Evolutionary conservation across 2,113 vertebrate genomes (phyloP), one percentile per base, ranked within the genome.

Genomic region (Cervus canadensis): DNA sequence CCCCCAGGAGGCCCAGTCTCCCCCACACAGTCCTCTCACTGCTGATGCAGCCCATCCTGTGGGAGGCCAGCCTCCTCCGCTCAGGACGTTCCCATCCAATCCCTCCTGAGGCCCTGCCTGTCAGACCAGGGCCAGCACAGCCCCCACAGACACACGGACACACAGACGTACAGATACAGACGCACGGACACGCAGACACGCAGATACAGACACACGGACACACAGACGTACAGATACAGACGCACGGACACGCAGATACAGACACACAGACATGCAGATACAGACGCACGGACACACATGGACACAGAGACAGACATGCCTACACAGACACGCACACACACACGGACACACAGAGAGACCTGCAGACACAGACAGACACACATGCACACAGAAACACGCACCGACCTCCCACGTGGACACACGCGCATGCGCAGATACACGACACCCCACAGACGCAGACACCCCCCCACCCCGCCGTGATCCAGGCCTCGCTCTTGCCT

Each of bases 181-280:
- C 40, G 45, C 74, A 76, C 62, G 5, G 40, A 40, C 40, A 40
- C 40, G 40, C 40, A 40, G 40, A 40, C 40, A 40, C 40, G 40
- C 40, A 40, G n/a, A 1, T 17, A 60, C 25, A 26, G 25, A 60
- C 26, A 60, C 59, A 60, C 0, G 2, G 4, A 76, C 23, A 25
- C 36, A 16, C 62, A 17, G 15, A 4, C 0, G 6, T 33, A 36
- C 14, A 7, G 28, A 3, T 7, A 14, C 7, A 28, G 11, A 4
- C 40, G 45, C 74, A 76, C 62, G 4, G 40, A 40, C 40, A 40
- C 40, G 40, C 28, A n/a, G 1, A n/a, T 4, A 36, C 71, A 43
- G 36, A 43, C 6, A 26, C 43, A 45, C 43, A 45, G 43, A 45
- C 43, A 45, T 7, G 43, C 43, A 5, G 40, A 40, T 40, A 40